Evolutionary conservation across 2,797 vertebrate species (phyloP), one percentile per base, ranked within the genome.

Genomic region (Pseudochaenichthys georgianus): DNA sequence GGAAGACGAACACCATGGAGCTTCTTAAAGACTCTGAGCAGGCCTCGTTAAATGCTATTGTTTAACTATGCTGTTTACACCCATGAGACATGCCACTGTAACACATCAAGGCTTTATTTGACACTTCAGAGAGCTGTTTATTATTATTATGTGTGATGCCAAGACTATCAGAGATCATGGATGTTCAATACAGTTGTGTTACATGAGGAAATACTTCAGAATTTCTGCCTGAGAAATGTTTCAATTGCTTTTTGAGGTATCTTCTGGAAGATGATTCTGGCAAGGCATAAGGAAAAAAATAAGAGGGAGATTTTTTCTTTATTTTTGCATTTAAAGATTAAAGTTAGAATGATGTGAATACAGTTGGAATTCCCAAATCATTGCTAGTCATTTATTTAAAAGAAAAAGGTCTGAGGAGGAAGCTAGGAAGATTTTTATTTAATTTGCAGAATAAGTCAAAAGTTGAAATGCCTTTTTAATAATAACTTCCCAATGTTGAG

Each of bases 101-200:
- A 60, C 75, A 47, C 70, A 52, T 81, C 60, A 17, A 12, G 53
- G 15, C 59, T 78, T 75, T 75, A 69, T 59, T 72, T 70, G 70
- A 75, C 73, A 45, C 7, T 38, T 58, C 8, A 43, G 61, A 52
- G 15, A 34, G 54, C 41, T 82, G 72, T 83, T 86, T 88, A 47
- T 84, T 72, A 64, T 66, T 28, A 64, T 66, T 28, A 15, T 11
- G 28, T n/a, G 60, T 31, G 52, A 60, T 10, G 48, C 43, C 52
- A 48, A 66, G 59, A 71, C 13, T 48, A 72, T 66, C 54, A 19
- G 28, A 51, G 12, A 0, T 70, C 41, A 71, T 73, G 51, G 67
- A 72, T 45, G 5, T 28, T 57, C 38, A 51, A 1, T 64, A 72
- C 42, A 1, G 47, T 13, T 77, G 11, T 66, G 57, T 55, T 73